phyloP scores from a whole-genome alignment of 2,888 invertebrate genomes.

The Cephonodes hylas region DNA sequence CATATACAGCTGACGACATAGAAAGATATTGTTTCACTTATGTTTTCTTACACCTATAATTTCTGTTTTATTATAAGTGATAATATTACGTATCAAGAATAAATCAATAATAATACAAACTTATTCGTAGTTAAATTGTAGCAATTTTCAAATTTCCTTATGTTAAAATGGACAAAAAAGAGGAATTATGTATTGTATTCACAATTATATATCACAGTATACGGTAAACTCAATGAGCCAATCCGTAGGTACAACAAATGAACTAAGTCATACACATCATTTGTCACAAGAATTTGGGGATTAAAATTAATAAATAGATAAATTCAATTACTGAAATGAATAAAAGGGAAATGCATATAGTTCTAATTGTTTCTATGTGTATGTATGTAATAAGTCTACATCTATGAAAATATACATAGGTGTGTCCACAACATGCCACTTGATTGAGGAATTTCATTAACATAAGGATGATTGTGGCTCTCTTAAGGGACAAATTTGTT shows the following conservation, averaged over 20 bases:
- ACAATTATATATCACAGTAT: too few relatives aligned
- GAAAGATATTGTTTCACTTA: too few relatives aligned
- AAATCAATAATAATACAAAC: too few relatives aligned
- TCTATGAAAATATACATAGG: conserved; percentile 47
- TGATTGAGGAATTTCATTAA: conserved; percentile 23
- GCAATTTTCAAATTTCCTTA: too few relatives aligned
- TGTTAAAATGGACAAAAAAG: too few relatives aligned
- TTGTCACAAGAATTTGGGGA: background rate
- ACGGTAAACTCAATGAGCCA: background rate
- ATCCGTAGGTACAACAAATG: background rate
- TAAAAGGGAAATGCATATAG: conserved; percentile 58
- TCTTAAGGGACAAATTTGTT: conserved; percentile 29
- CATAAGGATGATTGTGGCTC: conserved; percentile 28
- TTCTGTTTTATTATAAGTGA: too few relatives aligned
- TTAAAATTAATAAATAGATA: conserved; percentile 4
- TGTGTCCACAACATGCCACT: conserved; percentile 44
- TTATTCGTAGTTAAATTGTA: too few relatives aligned
- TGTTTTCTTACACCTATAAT: too few relatives aligned
- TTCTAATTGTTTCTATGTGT: conserved; percentile 36
- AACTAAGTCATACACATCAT: background rate
- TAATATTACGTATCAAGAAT: too few relatives aligned
- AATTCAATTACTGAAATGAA: conserved; percentile 30
- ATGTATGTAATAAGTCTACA: conserved; percentile 16
- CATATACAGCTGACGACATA: too few relatives aligned
- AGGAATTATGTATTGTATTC: too few relatives aligned